phyloP scores from a whole-genome alignment of 2,113 vertebrate species.

The Sinocyclocheilus anophthalmus region DNA sequence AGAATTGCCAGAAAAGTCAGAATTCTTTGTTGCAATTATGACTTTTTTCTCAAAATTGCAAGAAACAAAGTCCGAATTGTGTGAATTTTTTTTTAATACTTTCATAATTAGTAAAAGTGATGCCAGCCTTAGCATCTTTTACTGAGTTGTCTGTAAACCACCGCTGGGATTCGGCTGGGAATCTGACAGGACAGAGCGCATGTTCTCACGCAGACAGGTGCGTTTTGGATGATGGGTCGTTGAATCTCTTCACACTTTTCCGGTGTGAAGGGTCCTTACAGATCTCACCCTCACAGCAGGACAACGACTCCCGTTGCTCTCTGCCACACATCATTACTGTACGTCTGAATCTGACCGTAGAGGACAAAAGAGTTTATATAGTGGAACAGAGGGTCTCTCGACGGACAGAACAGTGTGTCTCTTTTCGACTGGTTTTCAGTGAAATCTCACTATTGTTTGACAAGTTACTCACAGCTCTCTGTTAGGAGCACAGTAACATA shows the following conservation, averaged over 20 bases:
- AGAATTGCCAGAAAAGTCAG: too few relatives aligned
- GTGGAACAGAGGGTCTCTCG: neutral
- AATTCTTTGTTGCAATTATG: too few relatives aligned
- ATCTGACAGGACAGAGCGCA: neutral
- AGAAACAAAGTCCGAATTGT: too few relatives aligned
- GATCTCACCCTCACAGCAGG: slow-evolving; percentile 11
- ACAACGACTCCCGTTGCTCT: neutral
- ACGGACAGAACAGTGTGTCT: neutral
- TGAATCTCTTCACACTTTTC: slow-evolving; percentile 27
- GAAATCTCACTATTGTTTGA: neutral
- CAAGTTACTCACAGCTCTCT: neutral
- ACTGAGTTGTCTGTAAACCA: neutral
- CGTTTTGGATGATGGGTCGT: slow-evolving; percentile 20
- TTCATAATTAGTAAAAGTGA: too few relatives aligned
- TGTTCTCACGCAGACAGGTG: slow-evolving; percentile 24
- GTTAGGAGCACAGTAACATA: neutral
- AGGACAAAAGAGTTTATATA: neutral
- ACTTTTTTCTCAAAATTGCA: too few relatives aligned
- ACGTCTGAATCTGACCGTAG: neutral
- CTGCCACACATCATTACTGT: neutral
- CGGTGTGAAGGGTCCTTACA: slow-evolving; percentile 45
- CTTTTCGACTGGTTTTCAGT: neutral
- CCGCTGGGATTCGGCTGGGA: neutral
- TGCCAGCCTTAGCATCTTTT: neutral
- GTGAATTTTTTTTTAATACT: too few relatives aligned